These are phyloP conservation scores for Tipula unca DNA, from an alignment of 2,888 invertebrate genomes.

Conservation along the genomic window DNA sequence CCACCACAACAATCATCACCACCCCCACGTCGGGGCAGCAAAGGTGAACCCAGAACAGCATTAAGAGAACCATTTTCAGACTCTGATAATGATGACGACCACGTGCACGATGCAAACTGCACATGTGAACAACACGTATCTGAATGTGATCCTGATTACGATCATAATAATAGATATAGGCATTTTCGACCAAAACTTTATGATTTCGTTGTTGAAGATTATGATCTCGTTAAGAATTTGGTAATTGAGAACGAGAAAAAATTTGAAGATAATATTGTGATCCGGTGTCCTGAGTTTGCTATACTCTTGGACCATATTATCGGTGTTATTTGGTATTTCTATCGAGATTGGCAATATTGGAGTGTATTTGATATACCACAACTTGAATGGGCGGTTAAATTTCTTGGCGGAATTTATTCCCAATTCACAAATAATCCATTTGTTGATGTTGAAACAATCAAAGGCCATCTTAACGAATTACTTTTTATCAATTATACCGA, in stretches of 20 bases:
- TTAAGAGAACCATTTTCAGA: no score
- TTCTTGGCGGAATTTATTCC: not conserved
- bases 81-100: no score
- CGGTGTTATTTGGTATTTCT: not conserved
- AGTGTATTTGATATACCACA: not conserved
- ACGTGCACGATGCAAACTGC: no score
- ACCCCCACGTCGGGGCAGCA: no score
- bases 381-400: not conserved
- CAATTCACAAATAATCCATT: not conserved
- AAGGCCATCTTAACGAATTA: not conserved
- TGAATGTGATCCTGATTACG: no score
- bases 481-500: not conserved
- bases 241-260: not conserved
- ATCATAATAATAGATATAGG: not conserved
- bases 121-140: not conserved
- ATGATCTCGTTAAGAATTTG: not conserved
- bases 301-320: not conserved
- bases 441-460: not conserved
- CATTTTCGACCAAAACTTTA: not conserved
- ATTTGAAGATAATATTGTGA: not conserved
- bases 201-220: not conserved
- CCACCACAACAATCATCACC: no score
- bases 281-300: not conserved
- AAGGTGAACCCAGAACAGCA: no score
- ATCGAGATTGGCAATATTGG: not conserved